These are phyloP conservation scores for Heterodera filipjevi DNA, from an alignment of 2,888 invertebrate genomes.

Conservation along the genomic window DNA sequence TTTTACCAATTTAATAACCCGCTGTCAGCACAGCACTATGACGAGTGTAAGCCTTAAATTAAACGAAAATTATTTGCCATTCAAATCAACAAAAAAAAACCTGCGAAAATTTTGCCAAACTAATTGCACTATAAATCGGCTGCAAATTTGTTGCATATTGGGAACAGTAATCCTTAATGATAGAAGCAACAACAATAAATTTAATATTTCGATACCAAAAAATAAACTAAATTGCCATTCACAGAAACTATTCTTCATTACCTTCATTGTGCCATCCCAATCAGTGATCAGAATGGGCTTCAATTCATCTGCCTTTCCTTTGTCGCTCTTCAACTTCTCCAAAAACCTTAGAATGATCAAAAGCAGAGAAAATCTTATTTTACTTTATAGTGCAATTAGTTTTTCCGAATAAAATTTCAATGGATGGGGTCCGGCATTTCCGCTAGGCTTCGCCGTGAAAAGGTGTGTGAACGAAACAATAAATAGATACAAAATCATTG, in stretches of 20 bases:
- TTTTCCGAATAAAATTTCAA: too few relatives aligned
- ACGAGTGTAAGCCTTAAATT: conserved; percentile 46
- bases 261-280: conserved; percentile 66
- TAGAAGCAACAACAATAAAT: not conserved
- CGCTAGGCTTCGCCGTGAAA: too few relatives aligned
- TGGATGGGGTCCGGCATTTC: too few relatives aligned
- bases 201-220: not conserved
- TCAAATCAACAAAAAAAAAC: not conserved
- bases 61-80: not conserved
- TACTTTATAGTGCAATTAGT: too few relatives aligned
- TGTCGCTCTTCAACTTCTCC: conserved; percentile 37
- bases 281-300: conserved; percentile 61
- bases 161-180: conserved; percentile 55
- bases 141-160: conserved; percentile 65
- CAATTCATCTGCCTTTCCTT: conserved; percentile 25
- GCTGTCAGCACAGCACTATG: conserved; percentile 63
- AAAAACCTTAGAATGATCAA: conserved; percentile 50
- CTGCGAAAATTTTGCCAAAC: conserved; percentile 57
- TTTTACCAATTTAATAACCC: conserved; percentile 40
- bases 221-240: not conserved
- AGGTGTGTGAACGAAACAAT: too few relatives aligned
- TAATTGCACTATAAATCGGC: conserved; percentile 63
- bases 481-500: too few relatives aligned
- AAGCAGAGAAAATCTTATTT: not conserved
- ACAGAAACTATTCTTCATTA: not conserved